phyloP scores from a whole-genome alignment of 2,797 vertebrate species.

The Mormyrops boulengeri region DNA sequence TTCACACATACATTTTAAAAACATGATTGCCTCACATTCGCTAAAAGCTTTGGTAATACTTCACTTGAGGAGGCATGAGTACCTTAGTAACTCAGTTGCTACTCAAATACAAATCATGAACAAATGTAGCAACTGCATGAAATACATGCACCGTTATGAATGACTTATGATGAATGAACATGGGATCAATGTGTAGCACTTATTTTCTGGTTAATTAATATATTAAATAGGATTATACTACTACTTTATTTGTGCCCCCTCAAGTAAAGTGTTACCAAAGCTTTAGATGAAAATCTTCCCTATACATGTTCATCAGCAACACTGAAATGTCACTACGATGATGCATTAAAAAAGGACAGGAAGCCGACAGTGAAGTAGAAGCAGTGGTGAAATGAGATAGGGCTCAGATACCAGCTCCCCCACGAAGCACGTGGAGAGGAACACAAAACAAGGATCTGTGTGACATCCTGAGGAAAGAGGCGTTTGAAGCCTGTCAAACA shows the following conservation, averaged over 20 bases:
- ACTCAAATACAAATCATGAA: neutral
- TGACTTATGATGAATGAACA: neutral
- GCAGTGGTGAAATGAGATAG: neutral
- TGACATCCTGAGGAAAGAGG: neutral
- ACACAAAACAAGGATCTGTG: neutral
- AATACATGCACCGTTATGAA: neutral
- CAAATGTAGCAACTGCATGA: neutral
- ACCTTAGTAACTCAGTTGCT: neutral
- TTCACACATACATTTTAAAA: neutral
- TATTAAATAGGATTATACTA: neutral
- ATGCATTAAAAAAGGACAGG: neutral
- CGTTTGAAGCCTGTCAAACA: neutral
- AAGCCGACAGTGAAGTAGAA: neutral
- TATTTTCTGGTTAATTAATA: neutral
- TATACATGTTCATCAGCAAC: neutral
- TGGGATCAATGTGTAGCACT: neutral
- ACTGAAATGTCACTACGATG: neutral
- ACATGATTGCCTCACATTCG: neutral
- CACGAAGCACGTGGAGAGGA: neutral
- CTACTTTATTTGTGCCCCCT: neutral
- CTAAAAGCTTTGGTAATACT: neutral
- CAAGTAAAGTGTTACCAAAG: neutral
- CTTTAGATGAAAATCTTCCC: neutral
- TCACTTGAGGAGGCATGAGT: neutral
- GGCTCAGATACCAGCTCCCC: neutral